Base-by-base conservation (phyloP, 2,888 invertebrate genomes). In the Nomada fucata region DNA sequence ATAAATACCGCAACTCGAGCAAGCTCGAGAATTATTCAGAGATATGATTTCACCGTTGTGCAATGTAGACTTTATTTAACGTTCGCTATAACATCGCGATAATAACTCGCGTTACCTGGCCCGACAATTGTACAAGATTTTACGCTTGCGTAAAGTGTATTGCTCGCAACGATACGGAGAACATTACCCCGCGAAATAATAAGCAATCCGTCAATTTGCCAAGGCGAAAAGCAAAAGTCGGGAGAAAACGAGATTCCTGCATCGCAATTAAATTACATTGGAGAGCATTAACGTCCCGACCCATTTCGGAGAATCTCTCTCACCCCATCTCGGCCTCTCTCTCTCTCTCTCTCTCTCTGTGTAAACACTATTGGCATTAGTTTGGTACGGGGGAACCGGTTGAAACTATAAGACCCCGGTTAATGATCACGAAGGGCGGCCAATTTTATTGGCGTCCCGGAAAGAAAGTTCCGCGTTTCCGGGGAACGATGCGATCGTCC, bases 31-130 rank as follows among this genome's bases (percentile, higher is more conserved):
- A 42, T 23, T 55, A 63, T 67, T 73, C 59, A 44, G 63, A 61
- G 64, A 50, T 81, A 78, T 76, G 74, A 76, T 85, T 78, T 23
- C 60, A 52, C 63, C 63, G 50, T 68, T 61, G 52, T 47, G 53
- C 68, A 47, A 60, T 42, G 55, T 26, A 47, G 55, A 26, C 47
- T 20, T 36, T 7, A 36, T 36, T 36, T 36, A 36, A 7, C 5
- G 50, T 11, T 61, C 61, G 11, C 47, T 69, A 59, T 36, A 57
- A 55, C 65, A 10, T 52, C 29, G n/a, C 44, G 7, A 57, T 69
- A 5, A 26, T 20, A 57, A 2, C 26, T 18, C 3, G 1, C n/a
- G 50, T 36, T 50, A 29, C 64, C 10, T 50, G 26, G 13, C 11
- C 50, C 9, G 1, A 13, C 1, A 44, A 42, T 44, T 36, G 36